These are phyloP conservation scores for Osmerus mordax DNA, from an alignment of 2,113 vertebrate genomes.

Conservation along the genomic window DNA sequence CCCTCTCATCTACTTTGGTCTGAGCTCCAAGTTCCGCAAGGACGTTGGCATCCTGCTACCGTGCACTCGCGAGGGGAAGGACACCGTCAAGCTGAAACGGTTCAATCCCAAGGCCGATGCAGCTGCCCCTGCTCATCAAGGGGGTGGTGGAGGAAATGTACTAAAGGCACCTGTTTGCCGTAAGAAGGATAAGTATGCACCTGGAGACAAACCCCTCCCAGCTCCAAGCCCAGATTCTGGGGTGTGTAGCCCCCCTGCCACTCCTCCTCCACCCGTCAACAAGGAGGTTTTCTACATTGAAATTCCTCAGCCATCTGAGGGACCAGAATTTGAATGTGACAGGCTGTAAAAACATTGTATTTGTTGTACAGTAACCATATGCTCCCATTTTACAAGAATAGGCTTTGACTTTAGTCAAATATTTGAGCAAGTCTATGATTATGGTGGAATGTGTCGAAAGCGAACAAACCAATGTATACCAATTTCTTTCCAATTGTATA, in stretches of 20 bases:
- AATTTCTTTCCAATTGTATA: too few relatives aligned
- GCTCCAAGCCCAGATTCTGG: constrained; percentile 54
- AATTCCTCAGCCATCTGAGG: constrained; percentile 50
- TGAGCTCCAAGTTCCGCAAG: constrained; percentile 81
- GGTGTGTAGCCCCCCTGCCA: constrained; percentile 57
- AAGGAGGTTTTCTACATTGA: constrained; percentile 62
- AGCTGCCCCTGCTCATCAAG: not conserved
- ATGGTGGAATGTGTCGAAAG: too few relatives aligned
- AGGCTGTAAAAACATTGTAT: constrained; percentile 60
- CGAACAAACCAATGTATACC: too few relatives aligned
- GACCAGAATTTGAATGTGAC: constrained; percentile 73
- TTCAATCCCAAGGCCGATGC: constrained; percentile 69
- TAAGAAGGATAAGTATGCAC: constrained; percentile 38
- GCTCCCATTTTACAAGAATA: too few relatives aligned
- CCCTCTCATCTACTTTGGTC: constrained; percentile 83
- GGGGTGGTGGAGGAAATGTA: not conserved
- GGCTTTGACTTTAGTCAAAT: too few relatives aligned
- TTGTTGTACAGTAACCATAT: too few relatives aligned
- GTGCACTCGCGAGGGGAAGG: constrained; percentile 64
- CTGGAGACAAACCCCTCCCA: not conserved
- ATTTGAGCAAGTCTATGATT: too few relatives aligned
- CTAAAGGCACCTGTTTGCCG: constrained; percentile 17
- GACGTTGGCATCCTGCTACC: constrained; percentile 67
- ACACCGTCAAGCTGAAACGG: constrained; percentile 69
- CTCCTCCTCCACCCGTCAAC: constrained; percentile 44